phyloP scores from a whole-genome alignment of 37 sponge, comb jelly and placozoan species.

The Spongilla lacustris region DNA sequence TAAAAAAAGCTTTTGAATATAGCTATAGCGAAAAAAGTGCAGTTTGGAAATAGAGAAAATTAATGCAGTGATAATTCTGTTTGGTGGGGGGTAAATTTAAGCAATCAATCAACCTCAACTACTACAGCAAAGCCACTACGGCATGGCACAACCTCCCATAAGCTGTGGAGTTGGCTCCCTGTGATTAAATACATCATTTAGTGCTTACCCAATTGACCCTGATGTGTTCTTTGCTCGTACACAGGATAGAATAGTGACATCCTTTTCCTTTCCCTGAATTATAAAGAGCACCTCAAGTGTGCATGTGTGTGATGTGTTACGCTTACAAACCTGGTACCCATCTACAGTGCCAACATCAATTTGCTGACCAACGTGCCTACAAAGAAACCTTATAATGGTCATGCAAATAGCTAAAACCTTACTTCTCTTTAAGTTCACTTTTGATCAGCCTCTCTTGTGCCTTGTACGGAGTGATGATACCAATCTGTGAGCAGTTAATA shows the following conservation, averaged over 20 bases:
- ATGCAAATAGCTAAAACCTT: background rate
- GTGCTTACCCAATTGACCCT: conserved; percentile 75
- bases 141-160: too few species aligned
- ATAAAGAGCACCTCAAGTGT: background rate
- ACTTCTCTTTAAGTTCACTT: conserved; percentile 17
- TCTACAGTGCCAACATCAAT: conserved; percentile 78
- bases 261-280: conserved; percentile 83
- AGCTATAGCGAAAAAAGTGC: too few species aligned
- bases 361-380: background rate
- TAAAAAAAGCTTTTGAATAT: too few species aligned
- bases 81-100: too few species aligned
- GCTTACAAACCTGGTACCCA: conserved; percentile 59
- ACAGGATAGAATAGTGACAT: conserved; percentile 80
- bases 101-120: too few species aligned
- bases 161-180: too few species aligned
- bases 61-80: too few species aligned
- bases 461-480: conserved; percentile 83
- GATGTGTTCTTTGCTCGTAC: conserved; percentile 58
- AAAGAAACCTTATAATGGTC: background rate
- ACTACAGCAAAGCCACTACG: too few species aligned
- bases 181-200: too few species aligned
- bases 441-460: conserved; percentile 59
- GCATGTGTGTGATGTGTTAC: background rate
- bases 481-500: conserved; percentile 33
- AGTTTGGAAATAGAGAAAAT: too few species aligned